Conservation (phyloP, 2,888 invertebrate species). For the Stenoptilia bipunctidactyla region DNA sequence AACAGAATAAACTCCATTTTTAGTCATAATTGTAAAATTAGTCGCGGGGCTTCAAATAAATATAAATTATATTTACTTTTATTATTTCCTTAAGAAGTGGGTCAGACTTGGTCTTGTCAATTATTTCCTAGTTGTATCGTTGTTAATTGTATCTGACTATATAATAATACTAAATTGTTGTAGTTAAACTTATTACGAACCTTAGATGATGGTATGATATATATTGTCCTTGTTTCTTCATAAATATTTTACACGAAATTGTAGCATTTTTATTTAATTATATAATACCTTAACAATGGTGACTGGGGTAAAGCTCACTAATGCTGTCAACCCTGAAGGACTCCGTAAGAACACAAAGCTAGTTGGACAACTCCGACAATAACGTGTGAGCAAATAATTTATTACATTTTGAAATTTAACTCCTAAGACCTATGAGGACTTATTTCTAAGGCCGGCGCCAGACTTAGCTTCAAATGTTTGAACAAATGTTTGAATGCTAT, state of each 20-base stretch:
- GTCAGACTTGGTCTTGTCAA: slow-evolving; percentile 27
- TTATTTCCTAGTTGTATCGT: slow-evolving; percentile 44
- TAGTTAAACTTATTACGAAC: slow-evolving; percentile 57
- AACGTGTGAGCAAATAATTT: no score
- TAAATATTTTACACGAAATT: slow-evolving; percentile 60
- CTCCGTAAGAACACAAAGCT: no score
- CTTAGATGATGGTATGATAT: slow-evolving; percentile 56
- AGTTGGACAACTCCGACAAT: no score
- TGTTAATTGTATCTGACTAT: slow-evolving; percentile 33
- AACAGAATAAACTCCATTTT: neutral
- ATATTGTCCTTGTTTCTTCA: slow-evolving; percentile 70
- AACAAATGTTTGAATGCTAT: no score
- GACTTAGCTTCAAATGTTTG: no score
- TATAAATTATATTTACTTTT: neutral
- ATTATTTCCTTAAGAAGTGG: neutral
- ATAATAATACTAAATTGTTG: slow-evolving; percentile 43
- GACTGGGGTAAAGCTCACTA: no score
- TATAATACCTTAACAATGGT: no score
- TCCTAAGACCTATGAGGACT: no score
- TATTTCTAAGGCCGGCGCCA: no score
- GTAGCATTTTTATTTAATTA: slow-evolving; percentile 24
- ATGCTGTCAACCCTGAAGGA: no score
- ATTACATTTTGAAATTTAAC: no score
- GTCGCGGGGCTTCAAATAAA: neutral
- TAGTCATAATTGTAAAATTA: neutral